These are phyloP conservation scores for Donacobius atricapilla DNA, from an alignment of 2,113 vertebrate genomes.

Conservation along the genomic window DNA sequence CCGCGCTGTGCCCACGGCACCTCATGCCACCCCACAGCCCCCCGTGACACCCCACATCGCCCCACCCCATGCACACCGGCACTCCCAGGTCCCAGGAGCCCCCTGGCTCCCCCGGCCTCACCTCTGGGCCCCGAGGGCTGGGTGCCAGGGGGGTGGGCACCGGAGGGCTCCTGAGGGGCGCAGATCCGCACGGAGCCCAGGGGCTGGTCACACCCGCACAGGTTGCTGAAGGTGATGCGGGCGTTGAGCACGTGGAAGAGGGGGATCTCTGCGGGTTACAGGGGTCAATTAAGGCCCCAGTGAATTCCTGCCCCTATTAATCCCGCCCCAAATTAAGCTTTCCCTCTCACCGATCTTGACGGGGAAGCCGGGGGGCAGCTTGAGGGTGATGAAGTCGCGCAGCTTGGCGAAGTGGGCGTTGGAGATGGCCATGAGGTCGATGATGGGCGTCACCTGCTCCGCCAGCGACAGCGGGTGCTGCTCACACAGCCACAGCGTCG, in stretches of 20 bases:
- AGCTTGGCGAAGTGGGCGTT: slow-evolving; percentile 95
- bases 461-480: slow-evolving; percentile 91
- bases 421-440: slow-evolving; percentile 97
- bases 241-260: slow-evolving; percentile 96
- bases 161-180: background rate
- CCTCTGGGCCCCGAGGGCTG: background rate
- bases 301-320: background rate
- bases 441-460: slow-evolving; percentile 93
- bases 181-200: slow-evolving; percentile 75
- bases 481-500: slow-evolving; percentile 94
- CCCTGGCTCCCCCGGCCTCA: background rate
- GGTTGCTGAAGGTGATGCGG: slow-evolving; percentile 94
- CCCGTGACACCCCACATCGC: rapidly evolving
- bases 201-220: slow-evolving; percentile 90
- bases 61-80: background rate
- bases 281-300: rapidly evolving
- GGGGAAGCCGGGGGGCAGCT: slow-evolving; percentile 90
- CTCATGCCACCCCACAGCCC: rapidly evolving
- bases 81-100: rapidly evolving
- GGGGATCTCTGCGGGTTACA: slow-evolving; percentile 83
- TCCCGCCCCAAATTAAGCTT: rapidly evolving
- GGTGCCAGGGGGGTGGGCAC: background rate
- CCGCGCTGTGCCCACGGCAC: too few species aligned
- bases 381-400: slow-evolving; percentile 92
- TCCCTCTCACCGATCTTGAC: slow-evolving; percentile 88